Conservation (phyloP, 1,140 invertebrate species). For the Hermetia illucens region DNA sequence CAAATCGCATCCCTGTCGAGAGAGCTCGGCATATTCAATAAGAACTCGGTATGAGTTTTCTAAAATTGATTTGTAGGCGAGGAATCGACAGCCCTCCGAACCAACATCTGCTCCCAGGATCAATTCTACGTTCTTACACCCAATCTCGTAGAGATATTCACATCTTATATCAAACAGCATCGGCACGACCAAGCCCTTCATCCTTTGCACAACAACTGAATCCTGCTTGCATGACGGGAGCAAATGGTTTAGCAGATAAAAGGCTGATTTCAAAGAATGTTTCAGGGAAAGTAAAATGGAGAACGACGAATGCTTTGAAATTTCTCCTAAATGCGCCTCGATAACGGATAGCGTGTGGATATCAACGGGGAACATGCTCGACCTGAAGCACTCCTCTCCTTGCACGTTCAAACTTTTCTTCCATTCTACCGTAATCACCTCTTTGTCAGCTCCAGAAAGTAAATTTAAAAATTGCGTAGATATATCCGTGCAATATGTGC, state of each 20-base stretch:
- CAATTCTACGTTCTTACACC: slow-evolving; percentile 46
- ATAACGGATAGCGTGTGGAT: slow-evolving; percentile 24
- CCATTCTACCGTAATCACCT: slow-evolving; percentile 25
- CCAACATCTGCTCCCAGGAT: slow-evolving; percentile 47
- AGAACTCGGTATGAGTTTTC: slow-evolving; percentile 54
- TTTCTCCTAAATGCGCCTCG: slow-evolving; percentile 22
- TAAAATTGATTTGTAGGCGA: slow-evolving; percentile 48
- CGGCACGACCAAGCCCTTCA: slow-evolving; percentile 46
- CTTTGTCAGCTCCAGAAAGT: slow-evolving; percentile 24
- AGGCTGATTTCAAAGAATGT: slow-evolving; percentile 22
- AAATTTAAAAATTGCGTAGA: slow-evolving; percentile 22
- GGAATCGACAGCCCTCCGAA: slow-evolving; percentile 42
- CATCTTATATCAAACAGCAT: slow-evolving; percentile 61
- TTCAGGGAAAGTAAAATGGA: slow-evolving; percentile 25
- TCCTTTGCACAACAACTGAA: slow-evolving; percentile 9
- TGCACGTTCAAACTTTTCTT: slow-evolving; percentile 21
- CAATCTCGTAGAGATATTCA: slow-evolving; percentile 53
- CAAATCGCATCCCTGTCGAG: slow-evolving; percentile 8
- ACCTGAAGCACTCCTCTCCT: slow-evolving; percentile 18
- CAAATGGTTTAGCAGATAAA: slow-evolving; percentile 21
- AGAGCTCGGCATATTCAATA: slow-evolving; percentile 37
- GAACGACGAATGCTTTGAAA: slow-evolving; percentile 17
- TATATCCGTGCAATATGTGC: slow-evolving; percentile 21
- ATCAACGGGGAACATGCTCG: slow-evolving; percentile 19
- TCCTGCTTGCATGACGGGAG: slow-evolving; percentile 16